Evolutionary conservation across 2,888 invertebrate genomes (phyloP).

Genomic region (Osedax frankpressi): DNA sequence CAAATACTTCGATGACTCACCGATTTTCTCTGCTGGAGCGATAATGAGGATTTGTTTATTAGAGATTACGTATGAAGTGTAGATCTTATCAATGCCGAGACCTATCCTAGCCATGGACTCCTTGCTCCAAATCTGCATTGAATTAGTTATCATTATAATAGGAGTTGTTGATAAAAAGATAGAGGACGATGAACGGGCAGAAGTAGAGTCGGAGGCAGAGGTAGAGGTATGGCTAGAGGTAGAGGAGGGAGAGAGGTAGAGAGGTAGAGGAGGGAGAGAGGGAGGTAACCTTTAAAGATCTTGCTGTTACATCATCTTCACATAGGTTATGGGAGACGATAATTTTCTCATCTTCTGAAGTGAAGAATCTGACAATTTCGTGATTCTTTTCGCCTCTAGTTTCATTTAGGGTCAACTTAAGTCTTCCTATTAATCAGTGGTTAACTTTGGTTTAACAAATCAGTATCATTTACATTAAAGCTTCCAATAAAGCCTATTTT

Average conservation of each 20-base stretch:
- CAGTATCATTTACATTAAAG: background rate
- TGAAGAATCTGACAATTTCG: background rate
- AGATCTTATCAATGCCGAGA: background rate
- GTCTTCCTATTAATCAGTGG: background rate
- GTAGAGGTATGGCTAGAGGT: too few species aligned
- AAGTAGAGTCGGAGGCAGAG: too few species aligned
- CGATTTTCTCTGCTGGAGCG: conserved; percentile 4
- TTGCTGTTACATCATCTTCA: background rate
- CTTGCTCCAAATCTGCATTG: background rate
- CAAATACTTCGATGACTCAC: background rate
- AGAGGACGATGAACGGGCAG: too few species aligned
- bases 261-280: background rate
- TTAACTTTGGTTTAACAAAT: background rate
- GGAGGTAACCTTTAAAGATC: background rate
- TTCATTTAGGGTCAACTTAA: background rate
- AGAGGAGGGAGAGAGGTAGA: background rate
- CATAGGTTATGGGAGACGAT: background rate
- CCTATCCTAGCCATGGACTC: background rate
- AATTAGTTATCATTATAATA: too few species aligned
- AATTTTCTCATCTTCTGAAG: background rate
- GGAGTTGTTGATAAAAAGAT: too few species aligned
- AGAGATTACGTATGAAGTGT: background rate
- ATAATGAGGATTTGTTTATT: conserved; percentile 8
- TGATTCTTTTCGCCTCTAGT: background rate
- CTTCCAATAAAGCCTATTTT: background rate